Conservation (phyloP, 2,113 vertebrate genomes). For the Puma concolor region DNA sequence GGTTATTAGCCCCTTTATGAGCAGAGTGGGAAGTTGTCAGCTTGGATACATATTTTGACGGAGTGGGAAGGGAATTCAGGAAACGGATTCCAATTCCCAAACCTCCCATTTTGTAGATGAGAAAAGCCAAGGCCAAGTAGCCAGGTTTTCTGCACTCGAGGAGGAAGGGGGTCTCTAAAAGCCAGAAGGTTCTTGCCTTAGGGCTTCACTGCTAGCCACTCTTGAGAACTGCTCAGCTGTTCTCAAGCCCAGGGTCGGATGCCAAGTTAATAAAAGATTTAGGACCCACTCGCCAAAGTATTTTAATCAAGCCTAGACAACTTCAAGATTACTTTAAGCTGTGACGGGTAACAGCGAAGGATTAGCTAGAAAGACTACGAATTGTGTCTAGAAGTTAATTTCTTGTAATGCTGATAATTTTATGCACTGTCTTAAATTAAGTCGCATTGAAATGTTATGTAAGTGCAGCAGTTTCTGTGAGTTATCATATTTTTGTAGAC, state of each 20-base stretch:
- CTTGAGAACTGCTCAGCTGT: background rate
- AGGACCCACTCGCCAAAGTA: background rate
- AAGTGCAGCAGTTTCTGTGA: background rate
- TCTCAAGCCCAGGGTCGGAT: background rate
- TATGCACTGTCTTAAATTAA: background rate
- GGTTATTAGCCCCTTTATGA: slow-evolving; percentile 9
- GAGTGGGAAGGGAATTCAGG: background rate
- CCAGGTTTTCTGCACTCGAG: background rate
- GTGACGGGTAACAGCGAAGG: background rate
- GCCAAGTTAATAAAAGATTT: slow-evolving; percentile 36
- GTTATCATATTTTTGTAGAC: background rate
- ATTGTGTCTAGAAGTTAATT: slow-evolving; percentile 11
- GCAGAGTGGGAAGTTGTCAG: background rate
- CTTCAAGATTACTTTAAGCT: slow-evolving; percentile 28
- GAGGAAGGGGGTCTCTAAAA: background rate
- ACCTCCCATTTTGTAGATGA: background rate
- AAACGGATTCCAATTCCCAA: background rate
- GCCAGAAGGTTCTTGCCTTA: background rate
- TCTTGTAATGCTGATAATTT: background rate
- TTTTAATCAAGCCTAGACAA: slow-evolving; percentile 26
- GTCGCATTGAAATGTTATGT: slow-evolving; percentile 11
- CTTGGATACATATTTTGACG: background rate
- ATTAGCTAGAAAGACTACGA: background rate
- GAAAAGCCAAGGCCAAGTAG: background rate
- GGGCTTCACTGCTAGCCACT: background rate